phyloP scores from a whole-genome alignment of 2,888 invertebrate species.

The Drosophila planitibia region DNA sequence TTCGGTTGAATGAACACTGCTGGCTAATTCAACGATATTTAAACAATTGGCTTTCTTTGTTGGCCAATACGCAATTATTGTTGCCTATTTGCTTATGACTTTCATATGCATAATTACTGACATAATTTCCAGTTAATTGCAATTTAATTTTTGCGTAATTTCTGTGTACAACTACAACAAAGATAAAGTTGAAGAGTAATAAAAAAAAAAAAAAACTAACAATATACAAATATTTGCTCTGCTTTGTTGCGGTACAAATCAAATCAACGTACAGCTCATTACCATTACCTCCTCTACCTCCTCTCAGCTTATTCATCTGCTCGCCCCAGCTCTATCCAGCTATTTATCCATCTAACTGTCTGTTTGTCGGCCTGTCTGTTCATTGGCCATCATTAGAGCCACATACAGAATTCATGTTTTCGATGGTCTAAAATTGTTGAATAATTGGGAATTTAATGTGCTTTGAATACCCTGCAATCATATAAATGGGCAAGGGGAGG shows the following conservation, averaged over 20 bases:
- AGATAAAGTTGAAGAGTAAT: neutral
- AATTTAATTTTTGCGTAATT: conserved; percentile 72
- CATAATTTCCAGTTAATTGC: conserved; percentile 75
- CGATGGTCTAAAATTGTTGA: conserved; percentile 51
- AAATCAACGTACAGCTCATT: conserved; percentile 63
- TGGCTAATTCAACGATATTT: conserved; percentile 16
- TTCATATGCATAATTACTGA: conserved; percentile 70
- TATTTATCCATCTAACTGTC: conserved; percentile 15
- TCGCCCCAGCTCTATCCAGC: neutral
- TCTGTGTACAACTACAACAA: conserved; percentile 26
- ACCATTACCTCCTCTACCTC: conserved; percentile 21
- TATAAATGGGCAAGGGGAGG: no score
- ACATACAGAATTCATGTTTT: conserved; percentile 39
- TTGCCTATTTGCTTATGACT: conserved; percentile 64
- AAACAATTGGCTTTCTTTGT: conserved; percentile 33
- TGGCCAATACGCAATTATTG: conserved; percentile 55
- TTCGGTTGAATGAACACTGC: conserved; percentile 13
- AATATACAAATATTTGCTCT: conserved; percentile 48
- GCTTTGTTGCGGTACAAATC: conserved; percentile 45
- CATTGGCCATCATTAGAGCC: conserved; percentile 51
- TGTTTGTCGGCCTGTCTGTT: neutral
- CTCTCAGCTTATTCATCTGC: conserved; percentile 3
- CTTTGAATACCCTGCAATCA: conserved; percentile 6
- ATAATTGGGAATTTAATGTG: conserved; percentile 57
- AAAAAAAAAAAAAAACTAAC: conserved; percentile 16